A percentile compares a stretch with the other conserved stretches of the same genome.
phyloP scores from a whole-genome alignment of 2,888 invertebrate species.

The Mesoligia furuncula region DNA sequence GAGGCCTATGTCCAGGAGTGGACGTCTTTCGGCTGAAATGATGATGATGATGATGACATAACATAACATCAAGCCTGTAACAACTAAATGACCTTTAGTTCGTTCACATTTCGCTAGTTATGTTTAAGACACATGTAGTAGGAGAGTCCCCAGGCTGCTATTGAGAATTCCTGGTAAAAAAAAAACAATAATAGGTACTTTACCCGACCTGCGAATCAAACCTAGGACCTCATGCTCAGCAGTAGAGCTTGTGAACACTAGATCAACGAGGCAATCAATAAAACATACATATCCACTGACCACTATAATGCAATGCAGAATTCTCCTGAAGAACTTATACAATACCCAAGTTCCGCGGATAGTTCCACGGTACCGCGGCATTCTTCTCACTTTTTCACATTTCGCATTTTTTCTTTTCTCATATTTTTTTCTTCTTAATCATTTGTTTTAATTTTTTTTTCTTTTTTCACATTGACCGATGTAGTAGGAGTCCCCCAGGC shows the following conservation, averaged over 20 bases:
- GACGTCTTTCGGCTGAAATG: too few relatives aligned
- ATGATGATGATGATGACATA: too few relatives aligned
- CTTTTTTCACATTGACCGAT: too few relatives aligned
- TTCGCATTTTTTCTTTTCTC: too few relatives aligned
- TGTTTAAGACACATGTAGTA: not conserved
- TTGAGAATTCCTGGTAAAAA: not conserved
- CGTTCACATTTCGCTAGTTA: not conserved
- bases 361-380: conserved; percentile 3
- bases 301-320: not conserved
- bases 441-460: too few relatives aligned
- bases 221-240: not conserved
- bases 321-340: conserved; percentile 25
- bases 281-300: not conserved
- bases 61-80: not conserved
- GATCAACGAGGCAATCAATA: not conserved
- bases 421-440: too few relatives aligned
- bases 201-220: not conserved
- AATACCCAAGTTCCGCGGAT: conserved; percentile 12
- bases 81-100: not conserved
- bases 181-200: not conserved
- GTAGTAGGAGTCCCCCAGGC: too few relatives aligned
- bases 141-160: not conserved
- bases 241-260: not conserved
- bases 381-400: too few relatives aligned
- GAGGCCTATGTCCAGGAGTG: too few relatives aligned